phyloP scores from a whole-genome alignment of 1,140 invertebrate genomes.

The Drosophila orena region DNA sequence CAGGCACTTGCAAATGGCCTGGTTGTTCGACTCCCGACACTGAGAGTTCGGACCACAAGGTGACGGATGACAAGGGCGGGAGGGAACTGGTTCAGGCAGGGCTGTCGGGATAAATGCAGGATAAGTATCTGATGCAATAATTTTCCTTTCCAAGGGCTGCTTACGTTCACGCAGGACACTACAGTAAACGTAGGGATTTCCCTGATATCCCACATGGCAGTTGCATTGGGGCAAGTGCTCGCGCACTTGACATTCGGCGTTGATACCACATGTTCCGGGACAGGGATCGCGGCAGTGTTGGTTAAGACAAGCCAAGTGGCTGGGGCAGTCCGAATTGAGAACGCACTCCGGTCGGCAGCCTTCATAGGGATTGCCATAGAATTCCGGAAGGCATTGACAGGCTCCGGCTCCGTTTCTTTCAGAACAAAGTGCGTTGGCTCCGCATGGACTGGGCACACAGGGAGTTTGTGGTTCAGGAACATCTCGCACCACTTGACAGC shows the following conservation, averaged over 20 bases:
- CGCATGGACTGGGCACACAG: constrained; percentile 87
- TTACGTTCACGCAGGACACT: constrained; percentile 87
- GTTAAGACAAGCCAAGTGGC: constrained; percentile 89
- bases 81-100: constrained; percentile 50
- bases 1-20: constrained; percentile 92
- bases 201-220: constrained; percentile 88
- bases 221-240: constrained; percentile 91
- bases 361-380: constrained; percentile 90
- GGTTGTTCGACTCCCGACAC: constrained; percentile 89
- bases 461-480: constrained; percentile 83
- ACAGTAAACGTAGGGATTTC: constrained; percentile 89
- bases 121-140: constrained; percentile 4
- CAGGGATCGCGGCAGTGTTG: constrained; percentile 92
- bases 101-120: constrained; percentile 27
- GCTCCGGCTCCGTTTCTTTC: constrained; percentile 88
- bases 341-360: constrained; percentile 91
- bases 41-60: constrained; percentile 92
- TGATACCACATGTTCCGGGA: constrained; percentile 90
- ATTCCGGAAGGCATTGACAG: constrained; percentile 89
- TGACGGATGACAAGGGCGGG: constrained; percentile 89
- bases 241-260: constrained; percentile 90
- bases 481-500: constrained; percentile 86
- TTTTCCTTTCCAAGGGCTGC: constrained; percentile 36
- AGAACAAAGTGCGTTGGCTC: constrained; percentile 87
- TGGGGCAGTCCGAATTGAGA: constrained; percentile 90